Conservation (phyloP, 2,113 vertebrate genomes). For the Thalassarche chlororhynchos region DNA sequence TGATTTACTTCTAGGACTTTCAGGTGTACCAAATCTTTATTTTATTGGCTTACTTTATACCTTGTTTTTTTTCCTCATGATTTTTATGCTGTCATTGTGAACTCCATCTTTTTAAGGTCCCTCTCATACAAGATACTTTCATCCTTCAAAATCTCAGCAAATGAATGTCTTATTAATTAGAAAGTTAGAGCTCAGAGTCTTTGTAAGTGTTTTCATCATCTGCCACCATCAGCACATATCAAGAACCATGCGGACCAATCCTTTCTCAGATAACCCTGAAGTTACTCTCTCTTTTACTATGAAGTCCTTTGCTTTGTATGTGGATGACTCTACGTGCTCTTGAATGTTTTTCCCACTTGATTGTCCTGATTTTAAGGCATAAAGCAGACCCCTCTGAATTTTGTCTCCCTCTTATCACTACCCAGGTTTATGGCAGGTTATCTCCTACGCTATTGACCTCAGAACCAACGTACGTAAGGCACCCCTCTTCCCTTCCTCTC, state of each 20-base stretch:
- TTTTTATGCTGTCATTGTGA: neutral
- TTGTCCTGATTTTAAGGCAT: neutral
- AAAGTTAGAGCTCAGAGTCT: neutral
- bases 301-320: neutral
- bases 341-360: neutral
- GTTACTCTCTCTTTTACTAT: neutral
- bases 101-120: neutral
- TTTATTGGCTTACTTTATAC: neutral
- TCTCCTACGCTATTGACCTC: neutral
- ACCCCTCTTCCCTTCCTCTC: neutral
- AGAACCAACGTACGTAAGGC: neutral
- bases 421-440: neutral
- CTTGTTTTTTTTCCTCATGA: rapidly evolving
- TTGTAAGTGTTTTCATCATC: neutral
- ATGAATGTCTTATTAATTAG: neutral
- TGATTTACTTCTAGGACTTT: neutral
- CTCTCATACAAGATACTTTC: neutral
- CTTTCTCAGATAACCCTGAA: neutral
- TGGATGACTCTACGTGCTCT: neutral
- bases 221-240: neutral
- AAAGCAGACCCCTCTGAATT: neutral
- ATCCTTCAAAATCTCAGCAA: neutral
- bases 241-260: neutral
- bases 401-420: neutral
- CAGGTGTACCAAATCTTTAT: neutral